Evolutionary conservation across 2,888 invertebrate genomes (phyloP).

Genomic region (Hypomecis punctinalis): DNA sequence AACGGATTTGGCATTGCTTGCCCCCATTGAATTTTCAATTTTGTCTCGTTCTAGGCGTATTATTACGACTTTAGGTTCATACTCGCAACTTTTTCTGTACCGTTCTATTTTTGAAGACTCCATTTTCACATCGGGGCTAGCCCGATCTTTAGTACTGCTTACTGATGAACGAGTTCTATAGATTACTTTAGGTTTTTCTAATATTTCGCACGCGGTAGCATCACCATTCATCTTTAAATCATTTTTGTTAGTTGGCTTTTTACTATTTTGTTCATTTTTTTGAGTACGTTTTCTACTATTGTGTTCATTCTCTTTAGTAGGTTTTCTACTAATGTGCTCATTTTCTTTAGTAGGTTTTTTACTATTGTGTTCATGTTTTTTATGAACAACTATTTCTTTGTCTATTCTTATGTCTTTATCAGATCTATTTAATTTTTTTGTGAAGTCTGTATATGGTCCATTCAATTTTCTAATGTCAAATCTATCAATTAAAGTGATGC

Average conservation of each 20-base stretch:
- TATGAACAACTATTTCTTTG: not conserved
- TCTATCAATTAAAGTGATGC: not conserved
- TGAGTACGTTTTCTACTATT: not conserved
- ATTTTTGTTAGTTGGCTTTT: not conserved
- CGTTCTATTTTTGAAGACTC: conserved; percentile 16
- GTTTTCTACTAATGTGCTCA: not conserved
- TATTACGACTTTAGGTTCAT: conserved; percentile 34
- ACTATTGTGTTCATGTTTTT: not conserved
- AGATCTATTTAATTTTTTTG: not conserved
- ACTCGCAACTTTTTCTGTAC: conserved; percentile 15
- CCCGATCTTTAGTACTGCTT: conserved; percentile 14
- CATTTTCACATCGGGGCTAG: conserved; percentile 12
- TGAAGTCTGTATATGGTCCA: not conserved
- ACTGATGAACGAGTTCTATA: conserved; percentile 17
- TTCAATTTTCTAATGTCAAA: conserved; percentile 1
- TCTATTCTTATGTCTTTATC: conserved; percentile 1
- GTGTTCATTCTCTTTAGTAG: not conserved
- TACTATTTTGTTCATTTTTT: not conserved
- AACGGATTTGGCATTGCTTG: conserved; percentile 18
- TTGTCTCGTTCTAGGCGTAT: conserved; percentile 26
- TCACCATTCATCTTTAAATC: conserved; percentile 11
- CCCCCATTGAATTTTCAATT: not conserved
- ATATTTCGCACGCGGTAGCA: conserved; percentile 5
- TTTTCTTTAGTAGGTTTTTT: not conserved
- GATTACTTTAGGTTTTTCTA: conserved; percentile 3